These are phyloP conservation scores for Caiman crocodilus DNA, from an alignment of 2,797 vertebrate genomes.

Conservation along the genomic window DNA sequence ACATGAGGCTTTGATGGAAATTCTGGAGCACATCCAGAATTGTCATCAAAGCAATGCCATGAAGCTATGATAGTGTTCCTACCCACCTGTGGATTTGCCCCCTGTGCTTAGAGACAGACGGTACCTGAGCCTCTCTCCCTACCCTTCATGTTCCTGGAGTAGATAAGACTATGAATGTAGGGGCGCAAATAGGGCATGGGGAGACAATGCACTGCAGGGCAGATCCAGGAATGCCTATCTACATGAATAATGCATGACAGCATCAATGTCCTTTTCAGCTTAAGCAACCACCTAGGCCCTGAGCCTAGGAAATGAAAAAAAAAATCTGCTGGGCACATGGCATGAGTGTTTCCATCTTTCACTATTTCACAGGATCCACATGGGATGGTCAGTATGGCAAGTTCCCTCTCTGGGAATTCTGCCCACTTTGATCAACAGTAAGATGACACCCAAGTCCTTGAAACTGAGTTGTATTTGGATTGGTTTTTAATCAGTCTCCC, in stretches of 20 bases:
- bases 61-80: not conserved
- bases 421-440: not conserved
- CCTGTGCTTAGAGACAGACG: not conserved
- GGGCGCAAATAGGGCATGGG: not conserved
- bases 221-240: slow-evolving; percentile 24
- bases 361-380: not conserved
- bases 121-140: not conserved
- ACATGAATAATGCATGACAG: not conserved
- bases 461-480: not conserved
- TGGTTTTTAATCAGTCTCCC: not conserved
- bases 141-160: not conserved
- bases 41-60: not conserved
- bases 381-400: not conserved
- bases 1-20: not conserved
- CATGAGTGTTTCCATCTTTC: not conserved
- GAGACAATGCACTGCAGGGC: not conserved
- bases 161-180: not conserved
- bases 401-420: not conserved
- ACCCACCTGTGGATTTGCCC: not conserved
- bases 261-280: not conserved
- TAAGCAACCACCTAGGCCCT: not conserved
- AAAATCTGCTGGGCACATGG: not conserved
- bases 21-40: not conserved
- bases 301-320: not conserved
- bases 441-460: not conserved